Conservation (phyloP, 2,888 invertebrate genomes). For the Halocaridina rubra region DNA sequence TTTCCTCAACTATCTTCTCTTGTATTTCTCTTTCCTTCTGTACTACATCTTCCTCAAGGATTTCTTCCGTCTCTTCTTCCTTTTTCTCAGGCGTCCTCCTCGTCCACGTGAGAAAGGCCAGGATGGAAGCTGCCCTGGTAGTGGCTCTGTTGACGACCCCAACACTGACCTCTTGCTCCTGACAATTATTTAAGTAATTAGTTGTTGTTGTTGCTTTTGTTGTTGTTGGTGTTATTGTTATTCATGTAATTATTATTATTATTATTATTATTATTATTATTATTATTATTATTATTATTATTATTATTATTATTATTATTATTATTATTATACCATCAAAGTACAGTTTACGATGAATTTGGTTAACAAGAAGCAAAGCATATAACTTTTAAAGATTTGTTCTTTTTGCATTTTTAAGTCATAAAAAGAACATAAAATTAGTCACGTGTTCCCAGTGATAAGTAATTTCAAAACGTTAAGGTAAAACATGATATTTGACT, state of each 20-base stretch:
- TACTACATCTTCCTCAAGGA: not conserved
- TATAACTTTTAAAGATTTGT: too few relatives aligned
- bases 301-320: not conserved
- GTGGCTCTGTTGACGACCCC: constrained; percentile 45
- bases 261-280: constrained; percentile 4
- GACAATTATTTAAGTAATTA: not conserved
- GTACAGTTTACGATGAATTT: too few relatives aligned
- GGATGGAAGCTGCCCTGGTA: constrained; percentile 17
- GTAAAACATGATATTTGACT: too few relatives aligned
- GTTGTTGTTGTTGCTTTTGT: not conserved
- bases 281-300: not conserved
- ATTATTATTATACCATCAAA: not conserved
- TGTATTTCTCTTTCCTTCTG: not conserved
- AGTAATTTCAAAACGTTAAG: too few relatives aligned
- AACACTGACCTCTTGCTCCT: constrained; percentile 47
- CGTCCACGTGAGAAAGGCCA: constrained; percentile 45
- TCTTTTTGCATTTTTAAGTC: too few relatives aligned
- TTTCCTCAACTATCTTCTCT: not conserved
- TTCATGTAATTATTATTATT: too few relatives aligned
- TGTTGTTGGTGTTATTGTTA: not conserved
- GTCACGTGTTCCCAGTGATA: too few relatives aligned
- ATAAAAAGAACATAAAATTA: too few relatives aligned
- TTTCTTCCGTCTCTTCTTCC: not conserved
- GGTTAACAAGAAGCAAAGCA: too few relatives aligned
- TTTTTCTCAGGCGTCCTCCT: not conserved